Evolutionary conservation across 2,888 invertebrate genomes (phyloP).

Genomic region (Arctia plantaginis): DNA sequence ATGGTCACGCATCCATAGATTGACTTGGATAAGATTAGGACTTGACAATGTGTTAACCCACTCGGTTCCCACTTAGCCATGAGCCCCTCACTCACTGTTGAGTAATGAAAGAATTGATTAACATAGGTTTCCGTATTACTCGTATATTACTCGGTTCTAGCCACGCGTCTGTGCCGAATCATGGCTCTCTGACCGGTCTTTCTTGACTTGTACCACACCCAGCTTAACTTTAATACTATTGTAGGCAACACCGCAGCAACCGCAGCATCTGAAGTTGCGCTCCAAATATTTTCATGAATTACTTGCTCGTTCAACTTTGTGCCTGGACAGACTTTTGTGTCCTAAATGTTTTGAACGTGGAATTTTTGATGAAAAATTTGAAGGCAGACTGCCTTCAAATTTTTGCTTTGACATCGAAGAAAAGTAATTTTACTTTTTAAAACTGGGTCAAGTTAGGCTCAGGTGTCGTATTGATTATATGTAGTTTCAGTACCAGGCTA

Average conservation of each 20-base stretch:
- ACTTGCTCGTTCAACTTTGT: conserved; percentile 11
- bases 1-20: too few species aligned
- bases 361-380: conserved; percentile 4
- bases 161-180: too few species aligned
- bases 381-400: conserved; percentile 3
- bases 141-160: too few species aligned
- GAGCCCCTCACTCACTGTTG: too few species aligned
- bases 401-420: conserved; percentile 1
- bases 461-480: neutral
- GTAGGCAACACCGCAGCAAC: conserved; percentile 36
- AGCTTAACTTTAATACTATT: conserved; percentile 48
- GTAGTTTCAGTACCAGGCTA: too few species aligned
- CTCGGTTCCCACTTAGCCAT: too few species aligned
- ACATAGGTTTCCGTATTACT: too few species aligned
- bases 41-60: too few species aligned
- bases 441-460: neutral
- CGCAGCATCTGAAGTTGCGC: conserved; percentile 33
- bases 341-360: neutral
- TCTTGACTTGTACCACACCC: conserved; percentile 24
- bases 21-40: too few species aligned
- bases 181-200: neutral
- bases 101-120: too few species aligned
- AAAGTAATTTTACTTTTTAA: neutral
- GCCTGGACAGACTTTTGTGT: conserved; percentile 7
- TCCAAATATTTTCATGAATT: conserved; percentile 32